phyloP scores from a whole-genome alignment of 1,140 invertebrate species.

The Drepana arcuata region DNA sequence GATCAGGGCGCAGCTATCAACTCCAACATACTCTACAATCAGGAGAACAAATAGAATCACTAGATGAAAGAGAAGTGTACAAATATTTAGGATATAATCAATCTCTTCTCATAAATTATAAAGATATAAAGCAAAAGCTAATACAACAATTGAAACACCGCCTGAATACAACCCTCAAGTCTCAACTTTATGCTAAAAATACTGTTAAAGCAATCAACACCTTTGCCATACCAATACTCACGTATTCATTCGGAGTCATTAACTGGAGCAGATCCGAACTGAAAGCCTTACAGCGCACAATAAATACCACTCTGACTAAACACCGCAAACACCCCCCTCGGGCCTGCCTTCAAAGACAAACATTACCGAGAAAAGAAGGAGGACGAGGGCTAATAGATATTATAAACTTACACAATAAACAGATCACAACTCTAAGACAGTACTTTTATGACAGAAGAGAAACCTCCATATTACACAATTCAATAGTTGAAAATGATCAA shows the following conservation, averaged over 20 bases:
- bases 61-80: constrained; percentile 12
- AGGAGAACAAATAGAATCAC: too few species aligned
- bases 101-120: constrained; percentile 7
- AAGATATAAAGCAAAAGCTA: constrained; percentile 7
- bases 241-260: constrained; percentile 16
- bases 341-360: constrained; percentile 15
- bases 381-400: constrained; percentile 19
- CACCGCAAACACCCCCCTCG: constrained; percentile 17
- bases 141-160: constrained; percentile 7
- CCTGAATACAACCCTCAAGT: constrained; percentile 10
- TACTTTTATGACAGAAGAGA: constrained; percentile 9
- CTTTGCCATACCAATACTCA: constrained; percentile 18
- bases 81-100: constrained; percentile 19
- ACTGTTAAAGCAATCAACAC: constrained; percentile 19
- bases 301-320: constrained; percentile 11
- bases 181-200: constrained; percentile 9
- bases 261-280: constrained; percentile 17
- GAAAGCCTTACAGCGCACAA: too few species aligned
- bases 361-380: constrained; percentile 12
- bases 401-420: constrained; percentile 5
- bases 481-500: constrained; percentile 6
- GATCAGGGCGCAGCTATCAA: too few species aligned
- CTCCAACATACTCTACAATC: too few species aligned
- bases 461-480: constrained; percentile 5
- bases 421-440: constrained; percentile 5